Percentiles rank a stretch among this genome's conserved stretches.
These are phyloP conservation scores for Drosophila bipectinata DNA, from an alignment of 1,140 invertebrate genomes.

Conservation along the genomic window DNA sequence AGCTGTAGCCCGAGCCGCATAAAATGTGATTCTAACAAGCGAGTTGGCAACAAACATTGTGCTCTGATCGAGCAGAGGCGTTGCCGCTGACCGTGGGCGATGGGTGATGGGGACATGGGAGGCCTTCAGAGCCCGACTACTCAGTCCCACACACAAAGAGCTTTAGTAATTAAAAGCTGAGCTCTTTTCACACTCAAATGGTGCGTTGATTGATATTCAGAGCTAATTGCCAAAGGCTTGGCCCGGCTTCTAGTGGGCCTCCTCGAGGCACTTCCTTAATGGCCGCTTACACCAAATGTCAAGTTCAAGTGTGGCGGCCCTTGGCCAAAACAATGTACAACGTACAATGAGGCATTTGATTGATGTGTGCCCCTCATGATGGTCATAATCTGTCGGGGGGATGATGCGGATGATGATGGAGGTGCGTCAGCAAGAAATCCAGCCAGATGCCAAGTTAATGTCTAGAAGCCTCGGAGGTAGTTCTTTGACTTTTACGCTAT, in stretches of 20 bases:
- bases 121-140: slow-evolving; percentile 60
- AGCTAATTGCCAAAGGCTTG: slow-evolving; percentile 73
- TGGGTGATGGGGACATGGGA: slow-evolving; percentile 31
- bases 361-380: slow-evolving; percentile 50
- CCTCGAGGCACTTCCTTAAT: slow-evolving; percentile 64
- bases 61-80: slow-evolving; percentile 58
- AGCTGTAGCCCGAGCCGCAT: slow-evolving; percentile 11
- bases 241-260: slow-evolving; percentile 22
- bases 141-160: slow-evolving; percentile 38
- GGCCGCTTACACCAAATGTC: slow-evolving; percentile 51
- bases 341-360: slow-evolving; percentile 61
- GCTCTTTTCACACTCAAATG: slow-evolving; percentile 66
- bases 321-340: slow-evolving; percentile 46
- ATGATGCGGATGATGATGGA: slow-evolving; percentile 32
- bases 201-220: slow-evolving; percentile 75
- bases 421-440: slow-evolving; percentile 51
- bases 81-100: slow-evolving; percentile 60
- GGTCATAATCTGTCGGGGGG: slow-evolving; percentile 41
- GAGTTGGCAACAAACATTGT: slow-evolving; percentile 54
- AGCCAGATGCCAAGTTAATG: slow-evolving; percentile 17
- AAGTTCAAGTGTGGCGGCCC: slow-evolving; percentile 53
- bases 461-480: slow-evolving; percentile 16
- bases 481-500: slow-evolving; percentile 45
- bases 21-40: slow-evolving; percentile 72
- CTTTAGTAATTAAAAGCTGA: slow-evolving; percentile 72